A percentile compares a stretch with the other conserved stretches of the same genome.
Conservation (phyloP, 2,113 vertebrate genomes). For the Onychostruthus taczanowskii region DNA sequence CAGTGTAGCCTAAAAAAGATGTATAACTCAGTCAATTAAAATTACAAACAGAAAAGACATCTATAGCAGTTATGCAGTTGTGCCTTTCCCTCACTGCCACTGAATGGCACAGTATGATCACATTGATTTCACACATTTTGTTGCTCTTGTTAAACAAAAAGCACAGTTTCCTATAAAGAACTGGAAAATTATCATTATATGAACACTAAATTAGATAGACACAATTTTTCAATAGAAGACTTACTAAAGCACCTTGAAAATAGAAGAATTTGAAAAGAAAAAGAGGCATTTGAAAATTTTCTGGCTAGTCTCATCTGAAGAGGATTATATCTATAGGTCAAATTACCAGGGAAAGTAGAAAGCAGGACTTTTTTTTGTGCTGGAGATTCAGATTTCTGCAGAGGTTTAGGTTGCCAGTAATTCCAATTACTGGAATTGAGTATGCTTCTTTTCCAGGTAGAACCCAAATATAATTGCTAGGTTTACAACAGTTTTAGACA, state of each 20-base stretch:
- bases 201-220: background rate
- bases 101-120: background rate
- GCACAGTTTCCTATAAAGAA: background rate
- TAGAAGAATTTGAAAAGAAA: background rate
- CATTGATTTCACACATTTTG: background rate
- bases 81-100: background rate
- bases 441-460: background rate
- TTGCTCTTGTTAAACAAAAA: background rate
- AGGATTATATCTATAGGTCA: background rate
- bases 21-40: background rate
- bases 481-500: background rate
- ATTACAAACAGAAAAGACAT: conserved; percentile 10
- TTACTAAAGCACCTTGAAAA: background rate
- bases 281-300: background rate
- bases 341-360: background rate
- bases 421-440: background rate
- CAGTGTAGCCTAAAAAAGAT: background rate
- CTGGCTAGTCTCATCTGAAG: background rate
- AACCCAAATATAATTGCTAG: background rate
- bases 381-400: background rate
- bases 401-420: background rate
- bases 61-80: background rate
- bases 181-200: background rate
- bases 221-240: background rate
- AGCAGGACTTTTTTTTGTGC: background rate